phyloP scores from a whole-genome alignment of 2,888 invertebrate genomes.

The Mycalesis mineus region DNA sequence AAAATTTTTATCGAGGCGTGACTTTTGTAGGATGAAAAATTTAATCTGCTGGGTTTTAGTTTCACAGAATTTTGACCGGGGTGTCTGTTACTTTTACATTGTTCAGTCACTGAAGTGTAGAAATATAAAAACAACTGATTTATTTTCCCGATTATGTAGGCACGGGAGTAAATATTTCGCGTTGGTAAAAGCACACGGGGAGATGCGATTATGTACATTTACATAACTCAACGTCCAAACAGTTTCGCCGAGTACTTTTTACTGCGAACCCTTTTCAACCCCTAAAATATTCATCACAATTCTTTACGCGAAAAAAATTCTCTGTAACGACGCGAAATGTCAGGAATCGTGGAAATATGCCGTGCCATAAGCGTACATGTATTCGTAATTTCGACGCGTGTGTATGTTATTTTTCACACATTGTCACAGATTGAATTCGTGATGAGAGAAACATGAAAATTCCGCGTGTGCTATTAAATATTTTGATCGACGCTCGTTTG shows the following conservation, averaged over 20 bases:
- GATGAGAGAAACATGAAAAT: not conserved
- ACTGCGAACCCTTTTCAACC: conserved; percentile 24
- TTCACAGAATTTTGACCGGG: no score
- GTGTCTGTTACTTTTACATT: no score
- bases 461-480: not conserved
- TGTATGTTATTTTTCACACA: conserved; percentile 11
- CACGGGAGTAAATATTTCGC: conserved; percentile 1
- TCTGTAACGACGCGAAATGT: conserved; percentile 19
- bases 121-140: not conserved
- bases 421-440: conserved; percentile 11
- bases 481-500: not conserved
- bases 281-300: conserved; percentile 32
- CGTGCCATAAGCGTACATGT: not conserved
- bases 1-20: no score
- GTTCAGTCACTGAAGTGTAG: not conserved
- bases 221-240: conserved; percentile 24
- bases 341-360: conserved; percentile 14
- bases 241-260: conserved; percentile 23
- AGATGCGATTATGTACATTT: conserved; percentile 23
- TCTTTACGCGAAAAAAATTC: conserved; percentile 21
- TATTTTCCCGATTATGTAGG: not conserved
- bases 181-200: conserved; percentile 6
- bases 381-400: conserved; percentile 5
- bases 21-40: no score
- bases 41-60: no score